phyloP scores from a whole-genome alignment of 92 coral and sea anemone genomes.

The Palythoa caribaeorum region DNA sequence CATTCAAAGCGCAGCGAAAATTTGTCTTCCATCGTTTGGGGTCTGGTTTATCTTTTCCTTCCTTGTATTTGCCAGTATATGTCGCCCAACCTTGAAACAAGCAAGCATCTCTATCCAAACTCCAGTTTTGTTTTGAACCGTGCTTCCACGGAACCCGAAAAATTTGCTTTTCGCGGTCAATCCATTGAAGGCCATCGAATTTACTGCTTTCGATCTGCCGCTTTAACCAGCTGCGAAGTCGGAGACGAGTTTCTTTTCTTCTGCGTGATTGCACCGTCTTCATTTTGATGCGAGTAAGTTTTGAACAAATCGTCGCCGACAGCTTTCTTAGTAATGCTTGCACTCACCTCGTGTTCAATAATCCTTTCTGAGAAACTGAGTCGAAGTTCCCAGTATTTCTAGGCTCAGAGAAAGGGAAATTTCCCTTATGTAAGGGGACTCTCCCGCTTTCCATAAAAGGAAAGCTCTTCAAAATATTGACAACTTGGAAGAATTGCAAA shows the following conservation, averaged over 20 bases:
- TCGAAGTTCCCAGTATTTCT: background rate
- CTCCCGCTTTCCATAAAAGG: constrained; percentile 37
- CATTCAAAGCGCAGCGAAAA: constrained; percentile 79
- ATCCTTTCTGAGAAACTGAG: constrained; percentile 9
- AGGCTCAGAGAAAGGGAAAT: constrained; percentile 5
- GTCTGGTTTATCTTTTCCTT: constrained; percentile 31
- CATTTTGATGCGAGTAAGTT: background rate
- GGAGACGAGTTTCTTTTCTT: constrained; percentile 38
- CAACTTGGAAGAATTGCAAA: background rate
- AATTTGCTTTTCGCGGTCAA: constrained; percentile 63
- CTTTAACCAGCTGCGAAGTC: constrained; percentile 76
- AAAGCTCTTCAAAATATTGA: background rate
- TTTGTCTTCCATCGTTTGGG: constrained; percentile 82
- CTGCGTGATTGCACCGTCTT: background rate
- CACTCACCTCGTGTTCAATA: background rate
- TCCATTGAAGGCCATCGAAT: constrained; percentile 68
- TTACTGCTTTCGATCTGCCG: constrained; percentile 61
- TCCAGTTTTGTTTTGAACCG: constrained; percentile 70
- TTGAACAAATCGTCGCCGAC: background rate
- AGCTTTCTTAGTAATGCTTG: background rate
- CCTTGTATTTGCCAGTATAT: constrained; percentile 70
- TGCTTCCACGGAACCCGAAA: constrained; percentile 82
- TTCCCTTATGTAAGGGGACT: constrained; percentile 36
- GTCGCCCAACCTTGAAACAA: constrained; percentile 77
- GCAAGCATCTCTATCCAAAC: constrained; percentile 12